Base-by-base conservation (phyloP, 2,113 vertebrate genomes). In the Trogon surrucura region DNA sequence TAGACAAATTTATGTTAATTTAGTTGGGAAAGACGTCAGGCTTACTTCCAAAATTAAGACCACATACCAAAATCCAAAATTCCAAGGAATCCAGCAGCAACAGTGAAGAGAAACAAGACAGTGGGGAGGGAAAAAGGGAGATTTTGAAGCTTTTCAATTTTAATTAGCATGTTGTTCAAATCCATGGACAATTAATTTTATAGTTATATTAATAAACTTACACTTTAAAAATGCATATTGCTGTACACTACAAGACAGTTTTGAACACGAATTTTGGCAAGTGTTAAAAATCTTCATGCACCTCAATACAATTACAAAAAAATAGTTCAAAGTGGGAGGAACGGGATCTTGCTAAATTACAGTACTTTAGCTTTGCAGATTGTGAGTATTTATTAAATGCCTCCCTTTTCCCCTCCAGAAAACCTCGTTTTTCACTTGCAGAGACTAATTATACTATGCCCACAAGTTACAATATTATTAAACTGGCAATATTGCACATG, bases 391-490 rank as follows among this genome's bases (percentile, higher is more conserved):
- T 93, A 72, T 70, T 77, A 90, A 92, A 91, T 78, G 29, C 10
- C 70, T 93, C 36, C 23, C 58, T 72, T 38, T 62, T 58, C 5
- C 47, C 51, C 56, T 74, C 30, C 60, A 83, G 94, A 70, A 93
- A 88, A 85, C 13, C 22, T 73, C 41, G 15, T 65, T 80, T 94
- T 85, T 50, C 36, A 70, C 64, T 91, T 89, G n/a, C n/a, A 90
- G 41, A 91, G 82, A 85, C 74, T 94, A 93, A 94, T 96, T 93
- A 95, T 54, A 78, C 60, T 29, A 44, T 75, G 69, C 64, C 60
- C 61, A 95, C 67, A 86, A 93, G 91, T 92, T 89, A 88, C 29
- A 91, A 25, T 79, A 65, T 80, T 89, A 93, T 89, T 87, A 74
- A 95, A 81, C 64, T 88, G 79, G 72, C 67, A 94, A 78, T 38